Evolutionary conservation across 2,888 invertebrate species (phyloP), one percentile per base, ranked within the genome.

Genomic region (Ischnura elegans): DNA sequence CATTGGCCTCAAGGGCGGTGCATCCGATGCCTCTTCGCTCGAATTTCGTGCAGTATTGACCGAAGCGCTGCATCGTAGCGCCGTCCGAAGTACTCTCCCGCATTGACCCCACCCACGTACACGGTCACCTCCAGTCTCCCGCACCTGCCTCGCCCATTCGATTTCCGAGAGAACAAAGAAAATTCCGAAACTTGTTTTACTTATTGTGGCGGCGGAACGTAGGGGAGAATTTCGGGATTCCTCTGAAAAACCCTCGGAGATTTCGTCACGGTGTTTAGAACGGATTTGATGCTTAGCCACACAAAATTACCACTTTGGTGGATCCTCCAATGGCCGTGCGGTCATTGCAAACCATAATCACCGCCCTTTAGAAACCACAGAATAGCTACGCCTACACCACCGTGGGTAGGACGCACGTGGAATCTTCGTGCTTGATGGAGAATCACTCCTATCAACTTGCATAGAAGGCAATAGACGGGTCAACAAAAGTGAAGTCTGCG

Each of bases 161-260:
- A 76, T 76, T 36, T 36, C n/a, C 76, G 36, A 76, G 76, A 76
- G 76, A 76, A 76, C 76, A 76, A 76, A 76, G 76, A 29, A 16
- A 76, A 76, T 76, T 76, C 76, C 76, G 76, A 76, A 76, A 76
- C 76, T 76, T 76, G 13, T 76, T 76, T 76, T 36, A 76, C 76
- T 76, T 36, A 16, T 36, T 36, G 76, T 36, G 76, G 16, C 8
- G 36, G 76, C 36, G 76, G 36, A 76, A 76, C 10, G 76, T 10
- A 16, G 76, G 13, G 76, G n/a, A 10, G 76, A 76, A 76, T 36
- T 36, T 76, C 5, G 76, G 76, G 76, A 76, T 76, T 29, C 76
- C 76, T 29, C 76, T 76, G 76, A 13, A 76, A 25, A 61, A 25
- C 61, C 61, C 10, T 13, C 36, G 36, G 76, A 76, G 76, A 76